Conservation (phyloP, 2,888 invertebrate species). For the Melanotus villosus region DNA sequence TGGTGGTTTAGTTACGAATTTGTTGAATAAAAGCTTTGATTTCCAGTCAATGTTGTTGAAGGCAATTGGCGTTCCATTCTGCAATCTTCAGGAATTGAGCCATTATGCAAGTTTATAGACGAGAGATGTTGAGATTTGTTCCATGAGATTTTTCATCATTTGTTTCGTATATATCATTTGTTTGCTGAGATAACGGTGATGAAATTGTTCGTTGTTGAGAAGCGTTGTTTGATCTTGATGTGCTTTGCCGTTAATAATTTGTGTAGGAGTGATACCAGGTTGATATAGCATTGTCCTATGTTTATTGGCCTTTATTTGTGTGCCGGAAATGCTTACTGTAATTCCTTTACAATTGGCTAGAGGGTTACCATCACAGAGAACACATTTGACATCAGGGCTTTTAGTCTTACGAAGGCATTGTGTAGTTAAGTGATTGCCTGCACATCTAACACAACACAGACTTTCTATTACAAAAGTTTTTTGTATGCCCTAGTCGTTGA, state of each 20-base stretch:
- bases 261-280: not conserved
- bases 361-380: slow-evolving; percentile 11
- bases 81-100: slow-evolving; percentile 41
- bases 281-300: not conserved
- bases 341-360: not conserved
- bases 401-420: slow-evolving; percentile 15
- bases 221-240: not conserved
- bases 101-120: slow-evolving; percentile 36
- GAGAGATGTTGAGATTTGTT: slow-evolving; percentile 37
- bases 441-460: slow-evolving; percentile 28
- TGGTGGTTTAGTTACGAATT: not conserved
- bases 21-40: not conserved
- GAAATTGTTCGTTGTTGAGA: not conserved
- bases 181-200: not conserved
- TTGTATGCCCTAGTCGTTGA: slow-evolving; percentile 9
- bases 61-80: slow-evolving; percentile 48
- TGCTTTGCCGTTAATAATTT: not conserved
- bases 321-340: not conserved
- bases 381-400: slow-evolving; percentile 14
- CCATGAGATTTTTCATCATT: not conserved
- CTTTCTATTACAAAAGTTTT: slow-evolving; percentile 22
- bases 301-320: not conserved
- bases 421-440: slow-evolving; percentile 7
- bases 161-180: not conserved
- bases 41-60: not conserved